phyloP scores from a whole-genome alignment of 2,888 invertebrate genomes.

The Druceiella hillmani region DNA sequence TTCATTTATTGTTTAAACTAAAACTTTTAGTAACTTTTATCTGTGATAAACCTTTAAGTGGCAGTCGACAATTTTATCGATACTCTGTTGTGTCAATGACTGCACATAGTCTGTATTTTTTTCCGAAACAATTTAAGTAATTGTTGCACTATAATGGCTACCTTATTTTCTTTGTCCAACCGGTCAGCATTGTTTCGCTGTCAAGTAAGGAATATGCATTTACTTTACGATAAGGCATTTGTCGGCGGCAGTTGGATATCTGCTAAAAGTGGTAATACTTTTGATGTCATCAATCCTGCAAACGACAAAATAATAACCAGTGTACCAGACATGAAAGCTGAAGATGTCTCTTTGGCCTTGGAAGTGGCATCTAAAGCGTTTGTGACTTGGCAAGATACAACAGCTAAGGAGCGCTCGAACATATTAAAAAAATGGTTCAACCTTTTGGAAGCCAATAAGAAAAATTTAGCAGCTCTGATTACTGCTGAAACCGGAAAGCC shows the following conservation, averaged over 20 bases:
- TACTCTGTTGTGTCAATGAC: too few relatives aligned
- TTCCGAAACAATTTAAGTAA: too few relatives aligned
- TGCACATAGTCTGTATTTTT: too few relatives aligned
- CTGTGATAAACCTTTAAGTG: too few relatives aligned
- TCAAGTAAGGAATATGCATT: conserved; percentile 32
- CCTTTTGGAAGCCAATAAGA: conserved; percentile 64
- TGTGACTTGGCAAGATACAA: conserved; percentile 68
- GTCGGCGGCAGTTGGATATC: conserved; percentile 67
- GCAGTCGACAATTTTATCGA: too few relatives aligned
- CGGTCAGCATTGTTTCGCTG: too few relatives aligned
- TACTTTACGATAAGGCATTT: conserved; percentile 37
- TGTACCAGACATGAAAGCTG: conserved; percentile 79
- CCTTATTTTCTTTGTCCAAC: too few relatives aligned
- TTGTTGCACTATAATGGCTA: too few relatives aligned
- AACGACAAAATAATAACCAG: conserved; percentile 64
- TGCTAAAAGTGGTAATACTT: conserved; percentile 59
- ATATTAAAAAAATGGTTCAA: conserved; percentile 73
- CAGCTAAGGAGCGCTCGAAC: conserved; percentile 68
- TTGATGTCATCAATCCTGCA: conserved; percentile 77
- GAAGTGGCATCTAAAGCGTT: conserved; percentile 71
- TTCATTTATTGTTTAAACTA: too few relatives aligned
- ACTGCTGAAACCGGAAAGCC: conserved; percentile 90
- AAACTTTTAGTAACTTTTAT: too few relatives aligned
- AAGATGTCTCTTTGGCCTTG: conserved; percentile 70
- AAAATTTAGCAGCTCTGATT: conserved; percentile 72